These are phyloP conservation scores for Periophthalmodon schlosseri DNA, from an alignment of 2,113 vertebrate species.

Conservation along the genomic window DNA sequence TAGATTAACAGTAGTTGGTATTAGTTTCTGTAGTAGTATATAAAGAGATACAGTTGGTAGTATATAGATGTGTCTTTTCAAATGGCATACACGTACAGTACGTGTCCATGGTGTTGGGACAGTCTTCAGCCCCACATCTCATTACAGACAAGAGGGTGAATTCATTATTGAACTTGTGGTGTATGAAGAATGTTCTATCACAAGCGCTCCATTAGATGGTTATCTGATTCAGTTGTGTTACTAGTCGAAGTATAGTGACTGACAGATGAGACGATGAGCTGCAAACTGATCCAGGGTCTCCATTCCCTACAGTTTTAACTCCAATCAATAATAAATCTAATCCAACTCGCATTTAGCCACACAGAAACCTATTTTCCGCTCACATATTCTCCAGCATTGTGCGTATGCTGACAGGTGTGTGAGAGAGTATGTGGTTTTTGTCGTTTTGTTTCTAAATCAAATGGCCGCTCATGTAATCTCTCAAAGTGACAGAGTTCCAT, in stretches of 20 bases:
- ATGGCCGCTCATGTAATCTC: constrained; percentile 66
- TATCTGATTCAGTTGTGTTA: constrained; percentile 10
- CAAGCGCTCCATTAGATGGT: not conserved
- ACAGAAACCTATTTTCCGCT: constrained; percentile 26
- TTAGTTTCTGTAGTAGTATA: no score
- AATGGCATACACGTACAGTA: no score
- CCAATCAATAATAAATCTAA: constrained; percentile 62
- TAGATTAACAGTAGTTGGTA: no score
- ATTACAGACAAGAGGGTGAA: not conserved
- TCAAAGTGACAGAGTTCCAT: constrained; percentile 64
- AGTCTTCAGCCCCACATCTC: not conserved
- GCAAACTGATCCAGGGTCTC: constrained; percentile 48
- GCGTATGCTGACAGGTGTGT: constrained; percentile 37
- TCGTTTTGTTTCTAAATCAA: constrained; percentile 44
- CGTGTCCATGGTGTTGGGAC: not conserved
- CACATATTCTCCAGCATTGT: constrained; percentile 34
- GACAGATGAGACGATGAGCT: constrained; percentile 41
- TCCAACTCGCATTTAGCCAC: constrained; percentile 34
- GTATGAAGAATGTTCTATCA: not conserved
- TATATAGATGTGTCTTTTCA: no score
- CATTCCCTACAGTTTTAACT: constrained; percentile 30
- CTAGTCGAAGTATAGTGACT: constrained; percentile 17
- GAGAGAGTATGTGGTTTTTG: not conserved
- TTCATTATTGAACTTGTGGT: not conserved
- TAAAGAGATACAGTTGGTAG: no score